Evolutionary conservation across 1,140 invertebrate species (phyloP).

Genomic region (Drosophila kohkoa): DNA sequence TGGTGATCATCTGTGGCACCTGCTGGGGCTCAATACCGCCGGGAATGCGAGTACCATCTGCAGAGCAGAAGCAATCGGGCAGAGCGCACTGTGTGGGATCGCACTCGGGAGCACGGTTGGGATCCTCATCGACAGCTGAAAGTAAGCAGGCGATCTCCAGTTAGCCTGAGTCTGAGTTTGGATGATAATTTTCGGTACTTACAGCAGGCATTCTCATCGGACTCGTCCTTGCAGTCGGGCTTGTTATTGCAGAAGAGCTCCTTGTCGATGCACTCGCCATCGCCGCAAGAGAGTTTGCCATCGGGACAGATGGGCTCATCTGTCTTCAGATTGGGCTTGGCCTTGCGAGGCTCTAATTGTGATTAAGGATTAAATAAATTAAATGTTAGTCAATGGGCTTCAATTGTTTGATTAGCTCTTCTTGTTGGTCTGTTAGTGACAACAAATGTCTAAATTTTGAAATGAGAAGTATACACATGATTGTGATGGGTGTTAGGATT

Average conservation of each 20-base stretch:
- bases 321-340: slow-evolving; percentile 94
- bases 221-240: slow-evolving; percentile 96
- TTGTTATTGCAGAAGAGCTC: slow-evolving; percentile 97
- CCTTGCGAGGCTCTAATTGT: slow-evolving; percentile 92
- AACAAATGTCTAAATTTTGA: slow-evolving; percentile 77
- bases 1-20: slow-evolving; percentile 97
- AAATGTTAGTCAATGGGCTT: background rate
- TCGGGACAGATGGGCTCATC: slow-evolving; percentile 95
- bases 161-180: background rate
- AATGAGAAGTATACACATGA: slow-evolving; percentile 69
- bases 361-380: background rate
- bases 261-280: slow-evolving; percentile 95
- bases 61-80: slow-evolving; percentile 97
- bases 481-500: slow-evolving; percentile 20
- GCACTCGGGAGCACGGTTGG: slow-evolving; percentile 95
- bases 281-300: slow-evolving; percentile 94
- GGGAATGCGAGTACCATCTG: slow-evolving; percentile 95
- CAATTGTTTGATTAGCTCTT: slow-evolving; percentile 18
- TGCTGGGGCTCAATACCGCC: slow-evolving; percentile 92
- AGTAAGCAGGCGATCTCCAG: slow-evolving; percentile 8
- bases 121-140: slow-evolving; percentile 94
- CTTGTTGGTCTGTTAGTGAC: slow-evolving; percentile 61
- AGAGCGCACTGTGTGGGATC: slow-evolving; percentile 94
- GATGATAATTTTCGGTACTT: slow-evolving; percentile 85
- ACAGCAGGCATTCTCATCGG: slow-evolving; percentile 98